These are phyloP conservation scores for Pachymerium ferrugineum DNA, from an alignment of 2,888 invertebrate species.

Conservation along the genomic window DNA sequence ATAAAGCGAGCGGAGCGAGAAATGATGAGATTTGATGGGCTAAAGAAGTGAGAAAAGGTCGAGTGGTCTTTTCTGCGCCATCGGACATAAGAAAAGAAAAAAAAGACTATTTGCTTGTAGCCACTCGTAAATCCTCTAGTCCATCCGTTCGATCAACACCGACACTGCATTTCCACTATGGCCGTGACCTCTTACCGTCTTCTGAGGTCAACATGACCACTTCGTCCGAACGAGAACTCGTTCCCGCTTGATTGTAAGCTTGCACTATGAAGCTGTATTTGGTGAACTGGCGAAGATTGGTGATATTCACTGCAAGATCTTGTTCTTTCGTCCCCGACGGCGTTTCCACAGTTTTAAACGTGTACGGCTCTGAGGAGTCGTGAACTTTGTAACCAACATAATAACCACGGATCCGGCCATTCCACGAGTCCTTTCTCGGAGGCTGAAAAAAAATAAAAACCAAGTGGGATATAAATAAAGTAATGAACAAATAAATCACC, in stretches of 20 bases:
- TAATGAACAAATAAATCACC: neutral
- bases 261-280: constrained; percentile 46
- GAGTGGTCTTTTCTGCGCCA: constrained; percentile 30
- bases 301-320: constrained; percentile 40
- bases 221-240: constrained; percentile 45
- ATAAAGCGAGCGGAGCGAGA: neutral
- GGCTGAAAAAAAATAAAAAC: constrained; percentile 38
- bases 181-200: constrained; percentile 44
- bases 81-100: no score
- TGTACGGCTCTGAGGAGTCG: constrained; percentile 36
- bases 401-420: constrained; percentile 49
- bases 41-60: neutral
- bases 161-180: neutral
- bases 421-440: constrained; percentile 43
- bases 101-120: no score
- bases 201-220: constrained; percentile 45
- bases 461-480: neutral
- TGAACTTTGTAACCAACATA: constrained; percentile 46
- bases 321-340: constrained; percentile 33
- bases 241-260: constrained; percentile 46
- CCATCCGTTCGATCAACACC: neutral
- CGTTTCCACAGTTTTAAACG: constrained; percentile 39
- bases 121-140: no score
- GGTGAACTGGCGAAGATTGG: constrained; percentile 46
- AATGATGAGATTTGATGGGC: neutral